Conservation (phyloP, 2,113 vertebrate genomes). For the Odobenus rosmarus region DNA sequence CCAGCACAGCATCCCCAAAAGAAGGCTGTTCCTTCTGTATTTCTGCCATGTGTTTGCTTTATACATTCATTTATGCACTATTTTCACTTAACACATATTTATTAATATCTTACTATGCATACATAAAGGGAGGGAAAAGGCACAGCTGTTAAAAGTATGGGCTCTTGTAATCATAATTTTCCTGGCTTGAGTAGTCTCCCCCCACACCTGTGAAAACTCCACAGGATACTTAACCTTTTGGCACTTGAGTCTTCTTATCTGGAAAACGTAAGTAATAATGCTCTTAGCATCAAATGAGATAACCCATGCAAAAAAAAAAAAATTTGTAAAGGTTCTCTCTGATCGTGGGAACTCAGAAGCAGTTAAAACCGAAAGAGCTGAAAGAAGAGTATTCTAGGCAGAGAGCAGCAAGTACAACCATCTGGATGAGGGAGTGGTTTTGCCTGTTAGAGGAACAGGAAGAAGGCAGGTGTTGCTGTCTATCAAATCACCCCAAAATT, state of each 20-base stretch:
- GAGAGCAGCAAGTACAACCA: fast-evolving
- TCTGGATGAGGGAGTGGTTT: neutral
- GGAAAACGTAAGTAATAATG: neutral
- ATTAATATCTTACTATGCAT: too few relatives aligned
- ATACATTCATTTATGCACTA: neutral
- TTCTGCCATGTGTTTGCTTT: neutral
- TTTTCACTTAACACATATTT: neutral
- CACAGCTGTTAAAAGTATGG: neutral
- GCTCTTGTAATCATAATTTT: neutral
- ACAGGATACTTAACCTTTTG: neutral
- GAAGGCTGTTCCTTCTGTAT: neutral
- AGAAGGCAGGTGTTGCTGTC: fast-evolving
- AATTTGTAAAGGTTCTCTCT: neutral
- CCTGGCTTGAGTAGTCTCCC: neutral
- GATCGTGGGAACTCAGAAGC: neutral
- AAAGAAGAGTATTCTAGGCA: neutral
- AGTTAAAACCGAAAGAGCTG: too few relatives aligned
- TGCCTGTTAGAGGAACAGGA: too few relatives aligned
- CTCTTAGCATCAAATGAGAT: neutral
- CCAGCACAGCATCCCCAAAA: neutral
- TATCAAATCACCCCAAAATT: neutral
- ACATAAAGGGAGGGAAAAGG: neutral
- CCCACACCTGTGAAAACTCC: neutral
- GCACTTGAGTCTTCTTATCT: neutral
- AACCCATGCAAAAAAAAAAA: neutral